Evolutionary conservation across 92 coral and sea anemone species (phyloP).

Genomic region (Palythoa caribaeorum): DNA sequence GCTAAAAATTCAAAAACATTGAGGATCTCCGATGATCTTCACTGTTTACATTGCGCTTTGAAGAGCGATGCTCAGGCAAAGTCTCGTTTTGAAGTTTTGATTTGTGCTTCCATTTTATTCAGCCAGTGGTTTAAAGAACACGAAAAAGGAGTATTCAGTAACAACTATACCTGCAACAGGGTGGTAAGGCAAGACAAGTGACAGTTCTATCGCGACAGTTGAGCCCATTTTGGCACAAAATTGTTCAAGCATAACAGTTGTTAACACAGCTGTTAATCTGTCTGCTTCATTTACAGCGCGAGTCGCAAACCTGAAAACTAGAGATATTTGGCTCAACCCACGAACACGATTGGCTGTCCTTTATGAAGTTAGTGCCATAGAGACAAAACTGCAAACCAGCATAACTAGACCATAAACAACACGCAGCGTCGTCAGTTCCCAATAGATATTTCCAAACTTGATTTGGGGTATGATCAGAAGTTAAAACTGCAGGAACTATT

Average conservation of each 20-base stretch:
- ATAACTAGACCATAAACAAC: no score
- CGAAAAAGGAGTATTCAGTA: neutral
- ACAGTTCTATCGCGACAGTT: conserved; percentile 26
- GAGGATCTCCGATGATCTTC: neutral
- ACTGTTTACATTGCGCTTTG: neutral
- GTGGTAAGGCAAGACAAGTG: conserved; percentile 12
- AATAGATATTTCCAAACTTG: no score
- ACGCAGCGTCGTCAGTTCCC: no score
- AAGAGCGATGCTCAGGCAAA: neutral
- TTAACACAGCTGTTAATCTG: conserved; percentile 54
- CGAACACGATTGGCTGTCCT: conserved; percentile 70
- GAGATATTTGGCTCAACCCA: conserved; percentile 76
- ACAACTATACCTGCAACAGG: conserved; percentile 44
- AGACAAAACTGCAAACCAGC: neutral
- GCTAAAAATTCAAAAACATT: conserved; percentile 1
- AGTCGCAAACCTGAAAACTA: conserved; percentile 62
- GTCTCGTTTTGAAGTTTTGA: no score
- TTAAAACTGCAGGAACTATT: conserved; percentile 46
- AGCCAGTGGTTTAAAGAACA: no score
- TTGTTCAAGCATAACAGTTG: conserved; percentile 44
- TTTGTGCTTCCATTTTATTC: no score
- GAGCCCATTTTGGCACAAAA: conserved; percentile 56
- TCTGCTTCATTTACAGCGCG: conserved; percentile 49
- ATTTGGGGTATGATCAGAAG: conserved; percentile 19
- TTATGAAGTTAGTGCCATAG: conserved; percentile 45